A percentile compares a stretch with the other conserved stretches of the same genome.
phyloP scores from a whole-genome alignment of 2,797 vertebrate genomes.

The Cheirogaleus major region DNA sequence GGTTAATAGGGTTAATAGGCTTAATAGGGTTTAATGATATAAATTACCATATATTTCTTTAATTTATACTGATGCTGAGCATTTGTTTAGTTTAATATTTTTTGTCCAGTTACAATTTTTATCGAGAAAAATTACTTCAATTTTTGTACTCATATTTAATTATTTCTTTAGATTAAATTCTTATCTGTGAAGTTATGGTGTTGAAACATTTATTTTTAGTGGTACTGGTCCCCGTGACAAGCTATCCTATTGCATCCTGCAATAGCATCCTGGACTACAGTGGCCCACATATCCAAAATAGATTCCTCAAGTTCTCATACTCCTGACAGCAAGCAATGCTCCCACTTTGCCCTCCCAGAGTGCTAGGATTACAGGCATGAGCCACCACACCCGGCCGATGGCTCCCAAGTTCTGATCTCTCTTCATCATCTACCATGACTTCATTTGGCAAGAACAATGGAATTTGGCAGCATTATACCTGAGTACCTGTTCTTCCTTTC shows the following conservation, averaged over 20 bases:
- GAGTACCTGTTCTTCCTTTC: not conserved
- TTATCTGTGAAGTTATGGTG: not conserved
- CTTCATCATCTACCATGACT: not conserved
- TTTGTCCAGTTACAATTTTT: not conserved
- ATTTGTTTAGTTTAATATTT: not conserved
- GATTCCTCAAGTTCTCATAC: not conserved
- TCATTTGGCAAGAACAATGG: not conserved
- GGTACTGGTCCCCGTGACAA: not conserved
- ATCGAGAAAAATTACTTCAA: not conserved
- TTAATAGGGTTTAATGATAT: not conserved
- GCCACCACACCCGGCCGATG: not conserved
- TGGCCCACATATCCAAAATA: not conserved
- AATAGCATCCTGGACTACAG: not conserved
- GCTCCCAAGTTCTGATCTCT: not conserved
- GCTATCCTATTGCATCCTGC: not conserved
- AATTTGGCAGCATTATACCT: not conserved
- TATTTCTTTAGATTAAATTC: not conserved
- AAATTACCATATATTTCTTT: not conserved
- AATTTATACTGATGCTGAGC: not conserved
- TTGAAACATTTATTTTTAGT: not conserved
- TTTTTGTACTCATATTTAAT: not conserved
- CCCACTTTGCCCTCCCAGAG: not conserved
- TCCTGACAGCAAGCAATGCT: not conserved
- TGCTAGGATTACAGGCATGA: not conserved
- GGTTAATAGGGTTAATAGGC: not conserved